Evolutionary conservation across 2,888 invertebrate genomes (phyloP), one percentile per base, ranked within the genome.

Genomic region (Smittia aterrima): DNA sequence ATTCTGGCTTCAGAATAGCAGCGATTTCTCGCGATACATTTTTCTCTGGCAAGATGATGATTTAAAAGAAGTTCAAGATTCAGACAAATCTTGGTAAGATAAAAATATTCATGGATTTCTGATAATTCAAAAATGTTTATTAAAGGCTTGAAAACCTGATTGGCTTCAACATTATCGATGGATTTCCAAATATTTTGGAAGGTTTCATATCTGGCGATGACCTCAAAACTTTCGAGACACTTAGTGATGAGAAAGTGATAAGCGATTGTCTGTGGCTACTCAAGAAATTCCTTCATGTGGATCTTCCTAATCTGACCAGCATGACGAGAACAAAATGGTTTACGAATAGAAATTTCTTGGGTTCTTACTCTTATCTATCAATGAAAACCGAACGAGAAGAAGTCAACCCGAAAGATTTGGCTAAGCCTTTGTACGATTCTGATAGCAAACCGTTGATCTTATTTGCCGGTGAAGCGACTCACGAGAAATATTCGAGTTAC

Each of bases 401-500:
- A 18, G 22, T 66, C 16, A 2, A n/a, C 4, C 62, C 54, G 11
- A 18, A 47, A 7, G 80, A 81, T 0, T 78, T 88, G 1, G 84
- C 86, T 71, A 82, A 83, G 74, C 87, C 88, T 0, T 75, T 85
- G 0, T 13, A 25, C 1, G 58, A 74, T 38, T 3, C 3, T 76
- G 79, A 81, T 27, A 78, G 78, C 1, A 16, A 27, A 66, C 81
- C 81, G 74, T 83, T 87, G 75, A 81, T 86, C 0, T 82, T 88
- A 0, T 88, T 88, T 78, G 88, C 86, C 3, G 88, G 88, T 0
- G 88, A 88, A 79, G 88, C 88, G 0, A 86, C 87, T 0, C 86
- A 87, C 0, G 85, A 85, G 54, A 84, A 85, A 76, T 84, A 84
- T 77, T 88, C 85, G 78, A 84, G 85, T 0, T 85, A 87, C 0